A percentile compares a stretch with the other conserved stretches of the same genome.
These are phyloP conservation scores for Microtus montanus DNA, from an alignment of 2,113 vertebrate genomes.

Conservation along the genomic window DNA sequence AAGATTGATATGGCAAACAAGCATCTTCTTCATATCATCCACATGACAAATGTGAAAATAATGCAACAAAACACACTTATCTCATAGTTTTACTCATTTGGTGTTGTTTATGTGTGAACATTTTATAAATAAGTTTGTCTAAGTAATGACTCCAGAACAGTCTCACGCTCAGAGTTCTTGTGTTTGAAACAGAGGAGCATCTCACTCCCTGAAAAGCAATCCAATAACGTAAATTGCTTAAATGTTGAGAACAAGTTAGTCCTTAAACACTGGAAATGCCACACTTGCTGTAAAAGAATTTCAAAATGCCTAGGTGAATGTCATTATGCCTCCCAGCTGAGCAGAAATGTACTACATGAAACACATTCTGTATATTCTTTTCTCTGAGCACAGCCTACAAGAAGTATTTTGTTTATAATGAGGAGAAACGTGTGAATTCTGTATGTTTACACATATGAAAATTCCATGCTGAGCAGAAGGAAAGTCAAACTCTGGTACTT, in stretches of 20 bases:
- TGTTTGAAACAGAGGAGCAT: background rate
- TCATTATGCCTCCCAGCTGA: background rate
- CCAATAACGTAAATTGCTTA: background rate
- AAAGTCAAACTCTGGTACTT: background rate
- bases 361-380: background rate
- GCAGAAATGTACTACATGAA: background rate
- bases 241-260: background rate
- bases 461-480: background rate
- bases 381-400: background rate
- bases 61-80: background rate
- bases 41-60: background rate
- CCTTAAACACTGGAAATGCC: background rate
- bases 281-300: background rate
- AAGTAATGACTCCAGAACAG: fast-evolving
- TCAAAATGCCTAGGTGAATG: background rate
- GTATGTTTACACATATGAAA: background rate
- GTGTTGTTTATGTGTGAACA: background rate
- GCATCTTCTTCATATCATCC: background rate
- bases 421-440: background rate
- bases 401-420: background rate
- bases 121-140: background rate
- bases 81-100: background rate
- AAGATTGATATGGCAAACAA: background rate
- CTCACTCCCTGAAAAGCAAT: background rate
- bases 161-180: background rate